These are phyloP conservation scores for Orchestia grillus DNA, from an alignment of 1,140 invertebrate species.

Conservation along the genomic window DNA sequence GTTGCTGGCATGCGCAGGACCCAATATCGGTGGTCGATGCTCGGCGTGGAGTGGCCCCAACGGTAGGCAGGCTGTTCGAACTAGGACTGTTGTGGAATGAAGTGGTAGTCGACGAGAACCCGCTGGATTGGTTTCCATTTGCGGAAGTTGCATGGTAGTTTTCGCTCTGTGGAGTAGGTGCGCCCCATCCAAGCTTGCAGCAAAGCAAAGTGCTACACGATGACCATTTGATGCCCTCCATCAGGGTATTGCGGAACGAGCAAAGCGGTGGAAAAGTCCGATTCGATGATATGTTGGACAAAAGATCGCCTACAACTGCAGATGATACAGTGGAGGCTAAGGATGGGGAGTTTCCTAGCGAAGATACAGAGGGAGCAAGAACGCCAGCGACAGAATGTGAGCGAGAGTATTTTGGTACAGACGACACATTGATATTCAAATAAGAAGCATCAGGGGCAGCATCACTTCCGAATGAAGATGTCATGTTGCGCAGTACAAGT, in stretches of 20 bases:
- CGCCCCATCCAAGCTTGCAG: background rate
- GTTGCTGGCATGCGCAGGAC: background rate
- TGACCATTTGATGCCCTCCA: background rate
- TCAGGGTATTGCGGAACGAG: background rate
- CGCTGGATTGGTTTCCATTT: background rate
- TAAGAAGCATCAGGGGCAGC: background rate
- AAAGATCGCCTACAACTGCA: background rate
- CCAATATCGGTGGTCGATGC: constrained; percentile 4
- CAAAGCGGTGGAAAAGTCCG: background rate
- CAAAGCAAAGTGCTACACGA: background rate
- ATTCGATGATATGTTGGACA: background rate
- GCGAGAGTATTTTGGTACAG: background rate
- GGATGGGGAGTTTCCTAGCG: background rate
- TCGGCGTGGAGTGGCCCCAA: background rate
- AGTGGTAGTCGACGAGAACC: background rate
- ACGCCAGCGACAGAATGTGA: background rate
- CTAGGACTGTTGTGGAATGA: constrained; percentile 10
- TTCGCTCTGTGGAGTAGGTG: background rate
- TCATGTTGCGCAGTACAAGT: background rate
- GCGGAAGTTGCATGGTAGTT: background rate
- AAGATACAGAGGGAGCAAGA: background rate
- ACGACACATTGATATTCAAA: background rate
- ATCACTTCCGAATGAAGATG: background rate
- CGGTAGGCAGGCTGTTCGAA: background rate
- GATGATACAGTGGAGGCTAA: background rate